These are phyloP conservation scores for Oligia fasciuncula DNA, from an alignment of 2,888 invertebrate genomes.

Conservation along the genomic window DNA sequence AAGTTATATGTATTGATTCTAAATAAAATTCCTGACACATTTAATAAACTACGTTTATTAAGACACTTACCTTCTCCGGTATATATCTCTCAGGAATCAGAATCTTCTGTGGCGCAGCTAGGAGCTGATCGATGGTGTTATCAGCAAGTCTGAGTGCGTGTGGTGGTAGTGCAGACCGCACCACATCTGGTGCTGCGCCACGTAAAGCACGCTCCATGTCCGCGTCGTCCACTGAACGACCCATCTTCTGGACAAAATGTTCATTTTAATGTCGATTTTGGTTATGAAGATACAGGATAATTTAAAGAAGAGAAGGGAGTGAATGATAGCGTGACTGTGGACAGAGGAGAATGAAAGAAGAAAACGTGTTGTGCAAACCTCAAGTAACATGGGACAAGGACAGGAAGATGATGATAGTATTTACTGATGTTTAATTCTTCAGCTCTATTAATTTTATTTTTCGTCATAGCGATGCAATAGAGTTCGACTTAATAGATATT, in stretches of 20 bases:
- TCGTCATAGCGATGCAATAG: not conserved
- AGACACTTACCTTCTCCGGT: conserved; percentile 94
- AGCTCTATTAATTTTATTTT: not conserved
- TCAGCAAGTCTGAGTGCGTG: conserved; percentile 91
- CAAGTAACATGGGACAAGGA: not conserved
- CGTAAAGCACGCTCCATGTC: conserved; percentile 96
- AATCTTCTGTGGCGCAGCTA: conserved; percentile 97
- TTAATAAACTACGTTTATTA: not conserved
- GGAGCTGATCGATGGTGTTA: conserved; percentile 95
- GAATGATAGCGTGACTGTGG: not conserved
- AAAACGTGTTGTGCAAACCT: not conserved
- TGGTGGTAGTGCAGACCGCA: conserved; percentile 93
- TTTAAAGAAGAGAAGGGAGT: not conserved
- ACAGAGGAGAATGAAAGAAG: not conserved
- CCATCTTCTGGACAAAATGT: conserved; percentile 76
- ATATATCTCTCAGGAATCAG: conserved; percentile 97
- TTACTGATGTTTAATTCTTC: too few relatives aligned
- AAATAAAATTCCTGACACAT: not conserved
- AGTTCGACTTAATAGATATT: not conserved
- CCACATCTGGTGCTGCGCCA: conserved; percentile 94
- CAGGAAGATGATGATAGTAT: not conserved
- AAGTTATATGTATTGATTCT: not conserved
- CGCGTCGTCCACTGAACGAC: conserved; percentile 94
- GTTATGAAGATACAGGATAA: not conserved
- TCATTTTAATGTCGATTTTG: not conserved